Evolutionary conservation across 2,888 invertebrate species (phyloP).

Genomic region (Opisthograptis luteolata): DNA sequence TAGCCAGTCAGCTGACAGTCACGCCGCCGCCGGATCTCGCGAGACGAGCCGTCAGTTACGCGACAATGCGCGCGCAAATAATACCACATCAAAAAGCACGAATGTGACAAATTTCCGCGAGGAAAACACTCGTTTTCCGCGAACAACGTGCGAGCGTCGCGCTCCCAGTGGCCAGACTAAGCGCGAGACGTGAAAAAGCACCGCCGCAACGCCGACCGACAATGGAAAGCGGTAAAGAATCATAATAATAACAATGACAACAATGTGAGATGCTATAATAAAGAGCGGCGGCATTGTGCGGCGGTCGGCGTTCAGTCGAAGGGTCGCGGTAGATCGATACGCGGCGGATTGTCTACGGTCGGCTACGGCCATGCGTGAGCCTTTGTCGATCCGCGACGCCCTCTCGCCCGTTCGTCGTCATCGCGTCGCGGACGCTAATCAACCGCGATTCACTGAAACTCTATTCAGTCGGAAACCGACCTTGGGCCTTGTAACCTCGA

Average conservation of each 20-base stretch:
- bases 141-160: constrained; percentile 82
- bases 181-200: constrained; percentile 84
- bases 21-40: constrained; percentile 30
- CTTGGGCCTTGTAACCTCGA: constrained; percentile 17
- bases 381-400: constrained; percentile 66
- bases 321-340: constrained; percentile 83
- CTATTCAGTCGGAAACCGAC: constrained; percentile 21
- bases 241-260: constrained; percentile 85
- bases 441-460: constrained; percentile 49
- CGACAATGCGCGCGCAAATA: constrained; percentile 65
- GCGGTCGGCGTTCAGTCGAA: constrained; percentile 80
- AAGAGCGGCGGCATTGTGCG: constrained; percentile 83
- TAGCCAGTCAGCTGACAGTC: constrained; percentile 32
- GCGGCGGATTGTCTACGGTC: constrained; percentile 74
- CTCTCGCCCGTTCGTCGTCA: constrained; percentile 8
- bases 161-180: constrained; percentile 84
- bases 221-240: constrained; percentile 85
- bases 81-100: constrained; percentile 60
- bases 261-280: constrained; percentile 85
- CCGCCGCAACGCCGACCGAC: constrained; percentile 83
- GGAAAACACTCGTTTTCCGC: constrained; percentile 81
- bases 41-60: constrained; percentile 35
- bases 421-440: constrained; percentile 58
- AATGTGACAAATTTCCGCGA: constrained; percentile 69
- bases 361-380: constrained; percentile 71